phyloP scores from a whole-genome alignment of 2,797 vertebrate species.

The Gymnoscopelus braueri region DNA sequence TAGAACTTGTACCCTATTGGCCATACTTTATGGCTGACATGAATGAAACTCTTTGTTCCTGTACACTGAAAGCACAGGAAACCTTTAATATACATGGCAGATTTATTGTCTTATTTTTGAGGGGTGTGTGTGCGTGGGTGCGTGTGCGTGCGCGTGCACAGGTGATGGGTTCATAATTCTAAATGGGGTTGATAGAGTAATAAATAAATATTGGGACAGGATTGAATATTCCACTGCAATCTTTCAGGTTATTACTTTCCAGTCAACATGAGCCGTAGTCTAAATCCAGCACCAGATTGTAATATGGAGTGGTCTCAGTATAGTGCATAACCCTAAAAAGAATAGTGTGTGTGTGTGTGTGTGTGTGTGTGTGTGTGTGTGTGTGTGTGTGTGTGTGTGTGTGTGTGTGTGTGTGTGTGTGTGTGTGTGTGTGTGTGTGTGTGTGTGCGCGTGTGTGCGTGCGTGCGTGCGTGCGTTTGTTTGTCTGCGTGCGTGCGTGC shows the following conservation, averaged over 20 bases:
- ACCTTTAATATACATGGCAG: background rate
- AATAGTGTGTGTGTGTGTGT: background rate
- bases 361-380: constrained; percentile 3
- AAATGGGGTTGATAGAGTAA: too few species aligned
- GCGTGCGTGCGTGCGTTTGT: background rate
- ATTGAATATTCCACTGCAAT: too few species aligned
- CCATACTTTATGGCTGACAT: background rate
- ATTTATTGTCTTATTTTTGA: background rate
- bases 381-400: constrained; percentile 5
- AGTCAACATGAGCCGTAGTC: too few species aligned
- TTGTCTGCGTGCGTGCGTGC: background rate
- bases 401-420: background rate
- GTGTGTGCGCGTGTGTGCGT: background rate
- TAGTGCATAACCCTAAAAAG: too few species aligned
- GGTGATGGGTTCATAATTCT: too few species aligned
- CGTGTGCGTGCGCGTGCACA: too few species aligned
- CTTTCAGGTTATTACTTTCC: too few species aligned
- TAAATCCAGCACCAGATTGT: too few species aligned
- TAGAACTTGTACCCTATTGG: background rate
- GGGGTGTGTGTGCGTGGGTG: background rate
- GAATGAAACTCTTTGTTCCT: background rate
- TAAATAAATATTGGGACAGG: too few species aligned
- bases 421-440: background rate
- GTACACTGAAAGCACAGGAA: background rate
- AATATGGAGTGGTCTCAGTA: too few species aligned